These are phyloP conservation scores for Leucosticte australis DNA, from an alignment of 2,113 vertebrate genomes.

Conservation along the genomic window DNA sequence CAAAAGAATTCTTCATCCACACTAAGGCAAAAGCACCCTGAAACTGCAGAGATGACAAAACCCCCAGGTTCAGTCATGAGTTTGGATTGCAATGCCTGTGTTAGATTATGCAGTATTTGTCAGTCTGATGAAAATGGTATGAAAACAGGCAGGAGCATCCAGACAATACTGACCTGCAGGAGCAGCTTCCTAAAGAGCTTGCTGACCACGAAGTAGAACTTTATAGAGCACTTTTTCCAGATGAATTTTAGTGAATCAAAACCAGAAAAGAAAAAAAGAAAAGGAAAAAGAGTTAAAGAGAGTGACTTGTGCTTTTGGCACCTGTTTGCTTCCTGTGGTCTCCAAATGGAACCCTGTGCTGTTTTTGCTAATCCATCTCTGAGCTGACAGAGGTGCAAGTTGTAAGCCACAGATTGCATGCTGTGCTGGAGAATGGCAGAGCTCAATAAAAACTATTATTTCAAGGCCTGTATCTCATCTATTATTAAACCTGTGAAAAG, in stretches of 20 bases:
- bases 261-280: not conserved
- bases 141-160: not conserved
- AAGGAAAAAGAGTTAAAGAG: not conserved
- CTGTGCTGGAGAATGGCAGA: constrained; percentile 59
- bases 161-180: not conserved
- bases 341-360: constrained; percentile 25
- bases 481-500: constrained; percentile 80
- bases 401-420: constrained; percentile 59
- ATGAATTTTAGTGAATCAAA: not conserved
- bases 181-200: not conserved
- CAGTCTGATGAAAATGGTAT: not conserved
- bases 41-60: not conserved
- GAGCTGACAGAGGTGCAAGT: constrained; percentile 55
- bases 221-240: not conserved
- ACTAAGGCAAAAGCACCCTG: not conserved
- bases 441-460: constrained; percentile 80
- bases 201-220: not conserved
- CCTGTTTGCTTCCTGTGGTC: constrained; percentile 48
- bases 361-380: constrained; percentile 59
- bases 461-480: constrained; percentile 73
- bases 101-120: not conserved
- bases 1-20: not conserved
- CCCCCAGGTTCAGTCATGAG: not conserved
- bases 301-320: constrained; percentile 27
- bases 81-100: not conserved